These are phyloP conservation scores for Dasyornis broadbenti DNA, from an alignment of 2,113 vertebrate genomes.

Conservation along the genomic window DNA sequence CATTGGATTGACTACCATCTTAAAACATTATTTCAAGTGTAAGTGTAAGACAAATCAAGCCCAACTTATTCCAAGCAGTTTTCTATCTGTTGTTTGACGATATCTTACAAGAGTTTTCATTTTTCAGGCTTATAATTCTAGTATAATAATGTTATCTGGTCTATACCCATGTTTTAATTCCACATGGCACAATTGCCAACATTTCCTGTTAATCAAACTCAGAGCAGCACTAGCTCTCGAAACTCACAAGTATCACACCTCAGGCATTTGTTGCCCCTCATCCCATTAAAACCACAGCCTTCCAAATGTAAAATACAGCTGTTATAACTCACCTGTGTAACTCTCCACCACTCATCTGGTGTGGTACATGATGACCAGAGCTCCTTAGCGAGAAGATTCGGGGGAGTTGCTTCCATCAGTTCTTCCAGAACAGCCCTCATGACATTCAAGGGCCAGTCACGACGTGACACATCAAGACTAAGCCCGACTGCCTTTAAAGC, in stretches of 20 bases:
- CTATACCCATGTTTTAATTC: neutral
- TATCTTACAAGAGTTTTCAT: neutral
- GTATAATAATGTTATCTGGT: neutral
- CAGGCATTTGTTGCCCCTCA: neutral
- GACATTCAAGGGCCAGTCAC: constrained; percentile 94
- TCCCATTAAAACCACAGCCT: neutral
- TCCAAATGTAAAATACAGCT: neutral
- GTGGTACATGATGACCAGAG: constrained; percentile 97
- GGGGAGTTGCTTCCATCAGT: constrained; percentile 93
- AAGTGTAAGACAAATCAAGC: constrained; percentile 18
- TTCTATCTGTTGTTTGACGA: neutral
- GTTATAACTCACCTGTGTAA: constrained; percentile 84
- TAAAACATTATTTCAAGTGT: constrained; percentile 19
- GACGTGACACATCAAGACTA: constrained; percentile 89
- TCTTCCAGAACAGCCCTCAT: constrained; percentile 96
- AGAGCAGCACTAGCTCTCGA: neutral
- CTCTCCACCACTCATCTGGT: constrained; percentile 96
- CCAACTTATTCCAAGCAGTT: neutral
- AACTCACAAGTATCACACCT: neutral
- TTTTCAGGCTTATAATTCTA: neutral
- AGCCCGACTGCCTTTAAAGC: constrained; percentile 92
- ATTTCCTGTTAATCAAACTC: neutral
- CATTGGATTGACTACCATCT: constrained; percentile 32
- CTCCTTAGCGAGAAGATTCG: constrained; percentile 94
- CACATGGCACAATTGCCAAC: neutral